Evolutionary conservation across 2,888 invertebrate species (phyloP), one percentile per base, ranked within the genome.

Genomic region (Pseudanteris insignis): DNA sequence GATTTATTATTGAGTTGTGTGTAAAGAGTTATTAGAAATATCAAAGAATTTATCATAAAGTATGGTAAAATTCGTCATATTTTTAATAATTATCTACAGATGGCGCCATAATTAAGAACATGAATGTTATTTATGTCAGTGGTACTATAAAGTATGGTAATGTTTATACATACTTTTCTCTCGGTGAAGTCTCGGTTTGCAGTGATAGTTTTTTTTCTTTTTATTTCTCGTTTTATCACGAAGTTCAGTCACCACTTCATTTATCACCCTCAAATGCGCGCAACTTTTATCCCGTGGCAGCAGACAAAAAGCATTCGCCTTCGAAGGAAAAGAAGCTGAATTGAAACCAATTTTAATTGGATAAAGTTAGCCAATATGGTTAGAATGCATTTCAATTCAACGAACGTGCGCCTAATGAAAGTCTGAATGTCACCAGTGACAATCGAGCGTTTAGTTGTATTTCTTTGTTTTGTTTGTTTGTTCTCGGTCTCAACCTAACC

Each of bases 181-280:
- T n/a, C n/a, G n/a, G n/a, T 13, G 12, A 18, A 29, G 24, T 30
- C 29, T 47, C 9, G 34, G 21, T 36, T 46, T 8, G 15, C 18
- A 10, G 11, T 47, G 13, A 33, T 33, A 33, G 8, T 28, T 33
- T 28, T n/a, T n/a, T n/a, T n/a, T n/a, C n/a, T n/a, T n/a, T n/a
- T n/a, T n/a, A n/a, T n/a, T n/a, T n/a, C n/a, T n/a, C n/a, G n/a
- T n/a, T n/a, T 41, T 47, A 44, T 41, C 40, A 47, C 40, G 26
- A 37, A 44, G 18, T 29, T 40, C 30, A 9, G 28, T 54, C 33
- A 54, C 38, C 55, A 55, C 47, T 47, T 55, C 21, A 55, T 54
- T 41, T 55, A 55, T 55, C 55, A 55, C 55, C 25, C 37, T 46
- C 37, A 28, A 44, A 25, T 36, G 15, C 50, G 34, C 25, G 12